Base-by-base conservation (phyloP, 2,113 vertebrate genomes). In the Phainopepla nitens region DNA sequence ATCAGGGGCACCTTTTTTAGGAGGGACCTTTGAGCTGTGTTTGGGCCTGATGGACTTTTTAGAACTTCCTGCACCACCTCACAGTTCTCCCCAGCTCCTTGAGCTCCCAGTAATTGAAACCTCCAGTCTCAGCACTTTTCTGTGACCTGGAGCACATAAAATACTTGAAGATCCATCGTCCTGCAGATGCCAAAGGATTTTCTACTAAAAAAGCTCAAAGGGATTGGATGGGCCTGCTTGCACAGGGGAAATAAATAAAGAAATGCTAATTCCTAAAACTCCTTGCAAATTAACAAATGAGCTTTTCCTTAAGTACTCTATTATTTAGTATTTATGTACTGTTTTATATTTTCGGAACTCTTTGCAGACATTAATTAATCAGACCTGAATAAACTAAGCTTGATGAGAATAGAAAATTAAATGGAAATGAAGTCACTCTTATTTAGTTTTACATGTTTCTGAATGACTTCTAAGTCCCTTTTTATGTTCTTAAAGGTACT, bases 321-420 rank as follows among this genome's bases (percentile, higher is more conserved):
- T 89, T 95, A 87, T 69, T 89, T 93, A 44, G 33, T 72, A 88
- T 94, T 95, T 96, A 62, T 77, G 50, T 82, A 58, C 75, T 79
- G 64, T 3, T 90, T 88, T 86, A 29, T 88, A 70, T 88, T 80
- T 96, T 77, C 88, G 85, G 75, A 91, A 80, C 39, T 51, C 71
- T 85, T 95, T 77, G 54, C 42, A 87, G 82, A 54, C 44, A 66
- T 90, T 93, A 84, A 82, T 95, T 94, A 96, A 95, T 95, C 82
- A 96, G 71, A 36, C 58, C 39, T 73, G 75, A 90, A 93, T 81
- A 94, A 81, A 58, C 47, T 20, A 57, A 92, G 41, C 87, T 91
- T 70, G 62, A 90, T 81, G 80, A 95, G 78, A 77, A 90, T 66
- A 51, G 64, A 71, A 94, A 93, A 94, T 88, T 29, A 88, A 54